Evolutionary conservation across 2,113 vertebrate genomes (phyloP), one percentile per base, ranked within the genome.

Genomic region (Rhabdornis inornatus): DNA sequence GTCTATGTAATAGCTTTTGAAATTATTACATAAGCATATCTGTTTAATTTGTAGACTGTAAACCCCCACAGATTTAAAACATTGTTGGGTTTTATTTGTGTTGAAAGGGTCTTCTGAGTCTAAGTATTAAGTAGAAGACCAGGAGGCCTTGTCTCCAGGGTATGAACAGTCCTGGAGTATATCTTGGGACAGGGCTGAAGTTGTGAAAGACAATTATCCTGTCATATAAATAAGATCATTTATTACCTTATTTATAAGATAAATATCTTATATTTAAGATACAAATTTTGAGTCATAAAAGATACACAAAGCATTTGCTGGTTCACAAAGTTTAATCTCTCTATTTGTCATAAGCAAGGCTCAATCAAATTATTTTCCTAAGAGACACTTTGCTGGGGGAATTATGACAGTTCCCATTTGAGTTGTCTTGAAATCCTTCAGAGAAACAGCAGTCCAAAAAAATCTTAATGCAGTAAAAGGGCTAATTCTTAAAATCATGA

Each of bases 251-350:
- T 52, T 52, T 52, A 10, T 28, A 52, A 52, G 50, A 52, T 52
- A 52, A 52, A 52, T 52, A 52, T 50, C 25, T 52, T 30, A 17
- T 53, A 28, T 30, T 53, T 53, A 53, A 28, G 50, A 52, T 82
- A 65, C 61, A 94, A 87, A 85, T 65, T 96, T 81, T 69, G 42
- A 95, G 57, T 87, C 75, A 64, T 57, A 87, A 95, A 90, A 66
- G 79, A 65, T 35, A 65, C 40, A 78, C 70, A 94, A 27, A 52
- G 11, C 27, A 47, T 78, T 84, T 87, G 15, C 77, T 87, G 81
- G 87, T 55, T 55, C 17, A 45, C 33, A 95, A 89, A 91, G 60
- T 86, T 92, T 94, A 56, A 9, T 89, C 42, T 89, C 52, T 82
- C 63, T 85, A 65, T 39, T 76, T 89, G 53, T 89, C 83, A 86